Evolutionary conservation across 2,888 invertebrate species (phyloP), one percentile per base, ranked within the genome.

Genomic region (Dicranocentrus wangi): DNA sequence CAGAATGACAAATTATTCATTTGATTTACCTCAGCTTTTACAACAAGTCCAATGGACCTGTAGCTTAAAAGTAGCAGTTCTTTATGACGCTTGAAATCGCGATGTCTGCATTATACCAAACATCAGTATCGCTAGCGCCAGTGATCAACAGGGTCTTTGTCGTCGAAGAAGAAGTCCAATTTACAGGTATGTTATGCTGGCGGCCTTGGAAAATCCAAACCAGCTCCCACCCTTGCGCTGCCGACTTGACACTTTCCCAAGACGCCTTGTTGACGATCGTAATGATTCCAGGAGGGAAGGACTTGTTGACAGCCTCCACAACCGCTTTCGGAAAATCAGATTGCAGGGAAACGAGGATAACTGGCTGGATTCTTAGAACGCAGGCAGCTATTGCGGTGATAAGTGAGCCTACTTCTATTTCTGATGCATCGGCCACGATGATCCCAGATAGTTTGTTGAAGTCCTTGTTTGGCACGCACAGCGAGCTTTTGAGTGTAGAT

Each of bases 121-220:
- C 15, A 10, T 25, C 23, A 2, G 15, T 21, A 8, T 65, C 65
- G 27, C 19, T 19, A 1, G 19, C 51, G n/a, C 25, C 19, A 15
- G 58, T 76, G 32, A 76, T 27, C 43, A 76, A 23, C 19, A 76
- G 2, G 1, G 21, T n/a, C 21, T 28, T 58, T 10, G 25, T 1
- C 1, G 19, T 8, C 5, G n/a, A 21, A 23, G 8, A 13, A n/a
- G 42, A 23, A 42, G 43, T 21, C 2, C 39, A 28, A 1, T n/a
- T 10, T 7, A 39, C 10, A 1, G 61, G 61, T 32, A 13, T 28
- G 13, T 0, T 39, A 15, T 23, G 32, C 1, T 27, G 27, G 0
- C 19, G 0, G 17, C 77, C 77, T 17, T 78, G 61, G 0, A 78
- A 15, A 10, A 71, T 23, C 78, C 78, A 78, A 2, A 51, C 28